Evolutionary conservation across 1,140 invertebrate genomes (phyloP).

Genomic region (Frieseomelitta varia): DNA sequence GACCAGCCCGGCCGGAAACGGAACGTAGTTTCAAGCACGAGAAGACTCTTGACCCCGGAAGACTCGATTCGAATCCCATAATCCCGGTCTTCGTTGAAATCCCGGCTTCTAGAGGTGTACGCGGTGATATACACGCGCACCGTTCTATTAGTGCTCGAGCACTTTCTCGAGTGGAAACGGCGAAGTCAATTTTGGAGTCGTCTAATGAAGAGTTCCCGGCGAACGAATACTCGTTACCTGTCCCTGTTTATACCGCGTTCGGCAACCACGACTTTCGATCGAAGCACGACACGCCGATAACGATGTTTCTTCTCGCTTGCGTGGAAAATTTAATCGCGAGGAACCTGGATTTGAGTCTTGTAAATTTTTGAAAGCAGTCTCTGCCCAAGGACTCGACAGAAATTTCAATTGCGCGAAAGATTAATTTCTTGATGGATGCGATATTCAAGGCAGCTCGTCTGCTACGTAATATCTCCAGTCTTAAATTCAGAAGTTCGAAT

Average conservation of each 20-base stretch:
- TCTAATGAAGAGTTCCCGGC: conserved; percentile 43
- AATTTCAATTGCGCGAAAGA: neutral
- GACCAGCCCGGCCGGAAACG: neutral
- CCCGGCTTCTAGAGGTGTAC: neutral
- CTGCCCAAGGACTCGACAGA: neutral
- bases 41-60: conserved; percentile 40
- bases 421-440: neutral
- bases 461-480: neutral
- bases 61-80: conserved; percentile 48
- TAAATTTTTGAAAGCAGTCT: neutral
- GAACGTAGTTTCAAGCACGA: conserved; percentile 44
- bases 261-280: neutral
- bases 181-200: conserved; percentile 45
- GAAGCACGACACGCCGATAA: no score
- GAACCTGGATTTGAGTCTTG: neutral
- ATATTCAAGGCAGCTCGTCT: neutral
- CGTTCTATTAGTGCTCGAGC: conserved; percentile 30
- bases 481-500: no score
- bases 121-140: conserved; percentile 11
- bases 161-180: conserved; percentile 44
- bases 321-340: neutral
- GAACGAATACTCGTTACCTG: conserved; percentile 37
- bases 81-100: conserved; percentile 42
- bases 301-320: neutral
- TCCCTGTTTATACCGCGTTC: conserved; percentile 12